Conservation (phyloP, 2,888 invertebrate species). For the Meliscaeva auricollis region DNA sequence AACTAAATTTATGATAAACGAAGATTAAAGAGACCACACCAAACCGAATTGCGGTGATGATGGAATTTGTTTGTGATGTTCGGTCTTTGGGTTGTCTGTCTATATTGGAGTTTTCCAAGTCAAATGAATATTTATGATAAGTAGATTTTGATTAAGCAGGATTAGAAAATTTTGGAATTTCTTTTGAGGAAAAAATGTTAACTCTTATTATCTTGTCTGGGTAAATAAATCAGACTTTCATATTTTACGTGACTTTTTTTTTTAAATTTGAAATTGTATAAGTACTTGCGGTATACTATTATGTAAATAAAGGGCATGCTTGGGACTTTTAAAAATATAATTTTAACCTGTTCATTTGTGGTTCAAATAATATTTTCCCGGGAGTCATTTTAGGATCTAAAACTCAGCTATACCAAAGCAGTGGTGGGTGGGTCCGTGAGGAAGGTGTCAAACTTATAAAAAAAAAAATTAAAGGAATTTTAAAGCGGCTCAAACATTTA, state of each 20-base stretch:
- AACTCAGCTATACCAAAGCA: too few species aligned
- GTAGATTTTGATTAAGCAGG: neutral
- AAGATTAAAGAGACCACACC: neutral
- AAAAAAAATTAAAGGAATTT: too few species aligned
- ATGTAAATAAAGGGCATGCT: too few species aligned
- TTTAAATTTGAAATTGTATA: too few species aligned
- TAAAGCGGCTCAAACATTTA: too few species aligned
- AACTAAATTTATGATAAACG: conserved; percentile 32
- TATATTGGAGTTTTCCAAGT: neutral
- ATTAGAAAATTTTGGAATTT: conserved; percentile 3
- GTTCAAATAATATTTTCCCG: too few species aligned
- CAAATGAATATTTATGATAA: conserved; percentile 12
- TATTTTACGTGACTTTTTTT: neutral
- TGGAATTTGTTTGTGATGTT: neutral
- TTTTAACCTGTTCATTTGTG: too few species aligned
- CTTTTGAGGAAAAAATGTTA: neutral
- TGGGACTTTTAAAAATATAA: too few species aligned
- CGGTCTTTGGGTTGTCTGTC: neutral
- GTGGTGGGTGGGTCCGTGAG: too few species aligned
- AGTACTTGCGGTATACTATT: too few species aligned
- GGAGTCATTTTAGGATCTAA: too few species aligned
- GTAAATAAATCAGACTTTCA: conserved; percentile 3
- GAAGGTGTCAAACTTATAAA: too few species aligned
- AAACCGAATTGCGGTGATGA: neutral
- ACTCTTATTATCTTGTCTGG: neutral